A percentile compares a stretch with the other conserved stretches of the same genome.
Conservation (phyloP, 2,797 vertebrate species). For the Lateolabrax maculatus region DNA sequence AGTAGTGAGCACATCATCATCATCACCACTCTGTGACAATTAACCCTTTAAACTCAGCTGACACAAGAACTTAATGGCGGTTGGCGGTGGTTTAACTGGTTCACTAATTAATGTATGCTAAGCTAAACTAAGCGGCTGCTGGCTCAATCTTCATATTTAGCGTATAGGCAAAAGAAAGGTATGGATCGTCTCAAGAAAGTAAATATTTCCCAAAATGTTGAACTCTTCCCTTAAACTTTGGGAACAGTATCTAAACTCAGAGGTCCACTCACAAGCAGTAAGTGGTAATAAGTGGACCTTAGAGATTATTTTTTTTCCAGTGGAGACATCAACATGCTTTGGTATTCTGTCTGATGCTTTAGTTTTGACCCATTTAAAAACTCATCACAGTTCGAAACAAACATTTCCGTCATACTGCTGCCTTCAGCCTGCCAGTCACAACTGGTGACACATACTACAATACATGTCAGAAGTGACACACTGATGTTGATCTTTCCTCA, state of each 20-base stretch:
- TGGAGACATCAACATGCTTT: not conserved
- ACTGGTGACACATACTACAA: constrained; percentile 12
- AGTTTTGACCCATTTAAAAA: constrained; percentile 15
- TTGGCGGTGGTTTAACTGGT: too few relatives aligned
- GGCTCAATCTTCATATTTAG: not conserved
- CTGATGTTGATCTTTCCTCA: not conserved
- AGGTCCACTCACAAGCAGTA: not conserved
- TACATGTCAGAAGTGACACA: constrained; percentile 12
- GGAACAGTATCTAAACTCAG: not conserved
- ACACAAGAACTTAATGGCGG: too few relatives aligned
- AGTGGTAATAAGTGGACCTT: not conserved
- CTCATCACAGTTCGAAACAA: not conserved
- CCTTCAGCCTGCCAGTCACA: constrained; percentile 4
- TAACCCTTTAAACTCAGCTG: not conserved
- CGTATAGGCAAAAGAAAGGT: not conserved
- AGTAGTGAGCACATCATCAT: not conserved
- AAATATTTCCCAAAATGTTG: not conserved
- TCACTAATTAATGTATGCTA: too few relatives aligned
- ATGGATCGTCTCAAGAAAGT: not conserved
- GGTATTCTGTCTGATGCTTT: not conserved
- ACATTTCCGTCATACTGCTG: not conserved
- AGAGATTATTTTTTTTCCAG: not conserved
- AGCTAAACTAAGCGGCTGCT: not conserved
- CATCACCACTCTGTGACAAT: not conserved
- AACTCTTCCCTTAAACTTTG: not conserved